Evolutionary conservation across 2,113 vertebrate species (phyloP).

Genomic region (Podocnemis expansa): DNA sequence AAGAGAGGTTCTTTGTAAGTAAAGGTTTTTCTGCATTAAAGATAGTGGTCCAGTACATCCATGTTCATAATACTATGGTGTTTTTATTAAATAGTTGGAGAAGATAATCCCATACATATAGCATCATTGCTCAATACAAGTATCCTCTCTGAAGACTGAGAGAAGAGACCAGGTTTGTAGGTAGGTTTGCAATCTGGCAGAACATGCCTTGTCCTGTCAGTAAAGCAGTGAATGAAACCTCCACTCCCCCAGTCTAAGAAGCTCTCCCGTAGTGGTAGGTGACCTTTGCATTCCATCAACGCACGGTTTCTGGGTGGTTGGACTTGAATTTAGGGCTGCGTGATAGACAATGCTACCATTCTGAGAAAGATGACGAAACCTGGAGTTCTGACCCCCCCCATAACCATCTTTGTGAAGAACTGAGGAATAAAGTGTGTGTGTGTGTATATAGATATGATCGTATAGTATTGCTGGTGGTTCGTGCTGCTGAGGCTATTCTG

Average conservation of each 20-base stretch:
- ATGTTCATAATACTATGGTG: neutral
- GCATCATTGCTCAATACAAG: neutral
- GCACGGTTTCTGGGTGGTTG: neutral
- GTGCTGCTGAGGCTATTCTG: too few species aligned
- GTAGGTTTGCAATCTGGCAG: neutral
- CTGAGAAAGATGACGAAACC: too few species aligned
- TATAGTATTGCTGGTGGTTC: neutral
- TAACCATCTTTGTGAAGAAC: neutral
- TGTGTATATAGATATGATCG: too few species aligned
- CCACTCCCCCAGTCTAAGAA: neutral
- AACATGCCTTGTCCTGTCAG: neutral
- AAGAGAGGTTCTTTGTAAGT: neutral
- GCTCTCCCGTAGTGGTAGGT: too few species aligned
- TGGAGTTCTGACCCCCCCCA: neutral
- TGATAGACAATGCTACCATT: neutral
- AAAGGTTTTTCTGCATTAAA: neutral
- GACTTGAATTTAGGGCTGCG: rapidly evolving
- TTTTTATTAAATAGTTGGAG: neutral
- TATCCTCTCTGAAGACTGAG: neutral
- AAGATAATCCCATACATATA: neutral
- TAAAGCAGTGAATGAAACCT: neutral
- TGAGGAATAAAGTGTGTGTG: too few species aligned
- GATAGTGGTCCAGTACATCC: neutral
- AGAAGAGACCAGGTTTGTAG: neutral
- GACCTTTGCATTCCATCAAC: neutral